These are phyloP conservation scores for Harpegnathos saltator DNA, from an alignment of 1,140 invertebrate genomes.

Conservation along the genomic window DNA sequence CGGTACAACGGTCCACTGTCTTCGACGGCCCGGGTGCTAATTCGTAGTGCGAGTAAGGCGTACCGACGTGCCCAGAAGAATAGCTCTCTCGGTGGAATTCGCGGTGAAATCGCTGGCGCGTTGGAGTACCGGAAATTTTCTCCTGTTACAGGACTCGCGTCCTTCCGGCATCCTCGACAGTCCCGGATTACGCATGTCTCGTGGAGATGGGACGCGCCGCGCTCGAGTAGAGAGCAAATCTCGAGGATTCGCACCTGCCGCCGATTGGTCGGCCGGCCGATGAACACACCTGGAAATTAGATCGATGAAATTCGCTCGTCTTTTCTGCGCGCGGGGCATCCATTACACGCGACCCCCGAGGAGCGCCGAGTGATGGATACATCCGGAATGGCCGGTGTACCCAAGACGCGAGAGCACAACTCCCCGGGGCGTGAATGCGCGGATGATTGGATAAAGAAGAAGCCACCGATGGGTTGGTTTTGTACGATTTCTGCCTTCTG, in stretches of 20 bases:
- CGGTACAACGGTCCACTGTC: slow-evolving; percentile 50
- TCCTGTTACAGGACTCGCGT: background rate
- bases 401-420: slow-evolving; percentile 28
- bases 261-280: slow-evolving; percentile 11
- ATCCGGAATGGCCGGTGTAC: slow-evolving; percentile 43
- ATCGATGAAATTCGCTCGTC: background rate
- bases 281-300: slow-evolving; percentile 53
- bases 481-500: slow-evolving; percentile 62
- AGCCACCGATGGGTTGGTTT: slow-evolving; percentile 57
- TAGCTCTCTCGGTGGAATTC: background rate
- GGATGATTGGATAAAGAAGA: slow-evolving; percentile 79
- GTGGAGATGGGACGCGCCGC: no score
- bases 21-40: slow-evolving; percentile 1
- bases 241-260: slow-evolving; percentile 37
- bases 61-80: background rate
- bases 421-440: slow-evolving; percentile 74
- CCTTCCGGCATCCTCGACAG: no score
- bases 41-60: slow-evolving; percentile 23
- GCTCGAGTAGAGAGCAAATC: no score
- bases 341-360: slow-evolving; percentile 52
- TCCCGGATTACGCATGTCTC: no score
- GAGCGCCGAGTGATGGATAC: slow-evolving; percentile 61
- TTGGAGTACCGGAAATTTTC: background rate
- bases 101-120: background rate
- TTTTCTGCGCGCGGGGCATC: slow-evolving; percentile 34